Percentiles rank a stretch among this genome's conserved stretches.
Evolutionary conservation across 2,888 invertebrate genomes (phyloP).

Genomic region (Pyrgus malvae): DNA sequence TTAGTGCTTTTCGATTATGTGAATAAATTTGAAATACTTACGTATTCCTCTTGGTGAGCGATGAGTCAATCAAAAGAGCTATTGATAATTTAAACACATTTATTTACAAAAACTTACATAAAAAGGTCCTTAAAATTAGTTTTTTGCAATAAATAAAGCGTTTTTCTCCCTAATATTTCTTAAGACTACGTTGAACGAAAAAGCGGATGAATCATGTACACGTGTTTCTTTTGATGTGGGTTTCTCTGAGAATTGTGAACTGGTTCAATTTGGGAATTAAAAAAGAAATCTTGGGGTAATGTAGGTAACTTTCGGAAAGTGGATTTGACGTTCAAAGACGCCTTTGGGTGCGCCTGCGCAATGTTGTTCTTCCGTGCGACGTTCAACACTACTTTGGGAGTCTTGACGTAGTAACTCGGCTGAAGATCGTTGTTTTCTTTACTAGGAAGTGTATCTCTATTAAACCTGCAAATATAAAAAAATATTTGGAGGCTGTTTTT

Average conservation of each 20-base stretch:
- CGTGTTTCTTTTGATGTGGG: not conserved
- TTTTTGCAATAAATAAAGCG: not conserved
- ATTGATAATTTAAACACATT: too few species aligned
- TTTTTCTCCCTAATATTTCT: not conserved
- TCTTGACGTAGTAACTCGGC: not conserved
- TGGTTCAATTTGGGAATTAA: not conserved
- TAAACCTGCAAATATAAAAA: not conserved
- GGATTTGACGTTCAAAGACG: not conserved
- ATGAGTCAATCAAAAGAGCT: too few species aligned
- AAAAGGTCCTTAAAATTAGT: not conserved
- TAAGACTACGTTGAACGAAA: not conserved
- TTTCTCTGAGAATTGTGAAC: not conserved
- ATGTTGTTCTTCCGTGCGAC: not conserved
- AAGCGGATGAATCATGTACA: not conserved
- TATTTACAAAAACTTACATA: too few species aligned
- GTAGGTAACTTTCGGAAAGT: constrained; percentile 3
- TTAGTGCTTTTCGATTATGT: too few species aligned
- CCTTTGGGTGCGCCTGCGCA: not conserved
- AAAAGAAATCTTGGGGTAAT: not conserved
- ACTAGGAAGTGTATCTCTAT: not conserved
- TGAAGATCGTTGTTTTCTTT: not conserved
- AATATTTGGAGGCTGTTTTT: not conserved
- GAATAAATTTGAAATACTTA: constrained; percentile 26
- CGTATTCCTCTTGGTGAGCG: constrained; percentile 45
- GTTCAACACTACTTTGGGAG: constrained; percentile 1